Evolutionary conservation across 2,888 invertebrate genomes (phyloP), one percentile per base, ranked within the genome.

Genomic region (Lordiphosa andalusiaca): DNA sequence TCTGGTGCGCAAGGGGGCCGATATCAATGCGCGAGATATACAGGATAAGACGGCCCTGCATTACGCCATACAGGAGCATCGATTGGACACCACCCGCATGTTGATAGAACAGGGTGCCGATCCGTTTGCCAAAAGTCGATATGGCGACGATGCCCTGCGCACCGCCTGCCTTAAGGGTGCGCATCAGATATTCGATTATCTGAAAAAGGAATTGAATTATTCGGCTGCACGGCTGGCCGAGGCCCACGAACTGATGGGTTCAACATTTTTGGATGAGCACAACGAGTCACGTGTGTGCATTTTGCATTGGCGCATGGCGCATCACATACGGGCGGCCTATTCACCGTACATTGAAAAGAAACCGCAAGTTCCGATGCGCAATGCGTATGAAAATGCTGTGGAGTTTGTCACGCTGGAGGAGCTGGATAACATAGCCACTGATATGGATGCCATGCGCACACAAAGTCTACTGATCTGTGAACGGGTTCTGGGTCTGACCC

Each of bases 1-100:
- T 90, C 91, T 97, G 67, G 92, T 98, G 58, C 90, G 92, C 75
- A 93, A 94, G 87, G 96, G 96, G 46, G 97, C 95, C 3, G 92
- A 93, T 75, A 95, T 96, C 4, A 95, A 97, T 91, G 96, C 96
- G 37, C 92, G 92, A 56, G 97, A 98, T 90, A 94, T 95, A 86
- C 96, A 97, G 89, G 94, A 93, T 76, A 97, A 97, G 91, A 95
- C 97, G 64, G 97, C 97, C 54, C 91, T 97, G 82, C 97, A 97
- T 91, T 97, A 98, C 91, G 96, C 97, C n/a, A 95, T 97, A 77
- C 94, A 94, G 84, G 94, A 95, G 89, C 94, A 94, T 86, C 93
- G 95, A 80, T 91, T 95, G 76, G 96, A 96, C 89, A 95, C 96
- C 3, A 95, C 95, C 44, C 94, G 94, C 78, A 90, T 97, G 68